phyloP scores from a whole-genome alignment of 2,888 invertebrate species.

The Sthenelais limicola region DNA sequence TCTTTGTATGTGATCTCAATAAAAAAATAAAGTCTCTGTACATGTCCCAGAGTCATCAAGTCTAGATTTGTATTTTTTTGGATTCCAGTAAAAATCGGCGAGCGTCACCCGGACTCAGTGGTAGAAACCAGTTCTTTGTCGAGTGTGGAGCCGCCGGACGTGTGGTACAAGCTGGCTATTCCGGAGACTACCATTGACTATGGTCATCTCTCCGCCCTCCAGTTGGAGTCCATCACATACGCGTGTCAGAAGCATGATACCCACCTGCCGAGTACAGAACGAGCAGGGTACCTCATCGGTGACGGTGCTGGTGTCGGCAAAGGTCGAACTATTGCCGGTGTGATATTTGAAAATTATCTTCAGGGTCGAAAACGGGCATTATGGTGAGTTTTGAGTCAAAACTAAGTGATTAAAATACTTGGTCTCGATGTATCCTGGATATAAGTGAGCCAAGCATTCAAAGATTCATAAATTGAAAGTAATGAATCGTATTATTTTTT shows the following conservation, averaged over 20 bases:
- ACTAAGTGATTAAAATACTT: not conserved
- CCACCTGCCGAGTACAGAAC: constrained; percentile 86
- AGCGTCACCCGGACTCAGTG: constrained; percentile 93
- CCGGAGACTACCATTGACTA: constrained; percentile 86
- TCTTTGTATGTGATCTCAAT: too few relatives aligned
- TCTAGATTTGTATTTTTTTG: not conserved
- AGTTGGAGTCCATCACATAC: constrained; percentile 97
- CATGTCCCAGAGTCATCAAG: too few relatives aligned
- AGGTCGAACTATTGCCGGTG: constrained; percentile 92
- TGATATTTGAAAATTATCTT: constrained; percentile 97
- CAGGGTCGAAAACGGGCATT: constrained; percentile 95
- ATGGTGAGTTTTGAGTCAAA: constrained; percentile 76
- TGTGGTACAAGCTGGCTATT: constrained; percentile 81
- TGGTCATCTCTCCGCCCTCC: constrained; percentile 93
- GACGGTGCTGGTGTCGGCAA: constrained; percentile 85
- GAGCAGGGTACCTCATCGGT: constrained; percentile 97
- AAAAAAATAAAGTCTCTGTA: too few relatives aligned
- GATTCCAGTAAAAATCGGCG: constrained; percentile 48
- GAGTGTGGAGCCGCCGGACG: constrained; percentile 94
- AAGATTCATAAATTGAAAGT: too few relatives aligned
- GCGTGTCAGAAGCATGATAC: constrained; percentile 96
- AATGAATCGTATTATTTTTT: too few relatives aligned
- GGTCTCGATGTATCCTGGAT: too few relatives aligned
- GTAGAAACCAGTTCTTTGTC: constrained; percentile 98
- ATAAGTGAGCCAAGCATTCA: too few relatives aligned